Evolutionary conservation across 1,140 invertebrate genomes (phyloP).

Genomic region (Drosophila azteca): DNA sequence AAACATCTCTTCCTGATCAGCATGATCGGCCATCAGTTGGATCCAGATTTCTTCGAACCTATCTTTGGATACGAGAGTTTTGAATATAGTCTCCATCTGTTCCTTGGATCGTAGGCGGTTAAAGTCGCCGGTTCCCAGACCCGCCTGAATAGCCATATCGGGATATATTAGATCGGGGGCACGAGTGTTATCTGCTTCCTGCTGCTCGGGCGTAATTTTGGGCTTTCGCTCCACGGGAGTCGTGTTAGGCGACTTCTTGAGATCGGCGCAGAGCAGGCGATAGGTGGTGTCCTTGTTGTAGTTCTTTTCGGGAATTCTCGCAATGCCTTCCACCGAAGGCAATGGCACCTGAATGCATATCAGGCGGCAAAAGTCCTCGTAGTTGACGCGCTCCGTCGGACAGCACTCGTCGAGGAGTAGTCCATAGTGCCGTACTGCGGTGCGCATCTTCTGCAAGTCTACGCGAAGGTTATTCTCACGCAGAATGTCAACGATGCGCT

Average conservation of each 20-base stretch:
- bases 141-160: slow-evolving; percentile 28
- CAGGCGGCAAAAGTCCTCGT: slow-evolving; percentile 57
- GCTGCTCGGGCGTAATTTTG: background rate
- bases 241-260: slow-evolving; percentile 26
- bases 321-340: slow-evolving; percentile 42
- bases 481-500: slow-evolving; percentile 53
- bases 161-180: slow-evolving; percentile 53
- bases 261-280: slow-evolving; percentile 54
- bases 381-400: slow-evolving; percentile 52
- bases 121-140: slow-evolving; percentile 53
- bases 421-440: slow-evolving; percentile 40
- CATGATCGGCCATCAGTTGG: slow-evolving; percentile 16
- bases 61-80: slow-evolving; percentile 28
- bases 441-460: slow-evolving; percentile 54
- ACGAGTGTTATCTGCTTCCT: slow-evolving; percentile 24
- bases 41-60: slow-evolving; percentile 56
- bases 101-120: slow-evolving; percentile 37
- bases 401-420: slow-evolving; percentile 50
- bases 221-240: background rate
- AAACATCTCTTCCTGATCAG: slow-evolving; percentile 21
- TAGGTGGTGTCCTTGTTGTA: slow-evolving; percentile 67
- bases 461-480: slow-evolving; percentile 44
- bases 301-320: slow-evolving; percentile 28
- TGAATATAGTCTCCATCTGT: slow-evolving; percentile 55
- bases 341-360: slow-evolving; percentile 49